Base-by-base conservation (phyloP, 2,113 vertebrate species). In the Atlantisia rogersi region DNA sequence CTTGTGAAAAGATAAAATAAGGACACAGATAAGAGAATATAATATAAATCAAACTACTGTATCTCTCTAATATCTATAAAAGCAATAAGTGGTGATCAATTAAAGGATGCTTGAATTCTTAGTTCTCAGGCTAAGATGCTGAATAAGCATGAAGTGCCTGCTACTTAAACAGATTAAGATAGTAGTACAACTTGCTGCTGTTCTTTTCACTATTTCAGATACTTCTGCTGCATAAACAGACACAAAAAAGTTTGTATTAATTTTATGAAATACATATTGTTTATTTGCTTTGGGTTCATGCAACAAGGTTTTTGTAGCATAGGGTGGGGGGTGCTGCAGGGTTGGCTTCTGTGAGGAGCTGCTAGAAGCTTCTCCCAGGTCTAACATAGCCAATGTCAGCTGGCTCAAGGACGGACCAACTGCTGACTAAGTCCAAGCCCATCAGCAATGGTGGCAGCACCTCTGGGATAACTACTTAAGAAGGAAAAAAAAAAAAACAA, bases 1-100 rank as follows among this genome's bases (percentile, higher is more conserved):
- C 89, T 83, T 40, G 46, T 5, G 14, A 91, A 92, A 64, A 82
- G 77, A 90, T 94, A 79, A 95, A 90, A 95, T 87, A 80, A 88
- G 87, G 64, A 90, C 48, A 88, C 64, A 97, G 94, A 93, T 94
- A 97, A 93, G 85, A 48, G 65, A 64, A 82, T 53, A 42, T 32
- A 81, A 83, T 56, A 95, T 95, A 96, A 97, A 96, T 97, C 92
- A 94, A 78, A 64, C 20, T 46, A 19, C 31, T 68, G 26, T 70
- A 93, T 92, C 91, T 80, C 58, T 78, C 48, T 64, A 90, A 64
- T 92, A 95, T 64, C 78, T 91, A 42, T 59, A 79, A 58, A 79
- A 92, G 60, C 65, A 81, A 5, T 83, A 93, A 86, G 69, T 63
- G 74, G 64, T 94, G 82, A 96, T 94, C 90, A 83, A 62, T 87